Percentiles rank a stretch among this genome's conserved stretches.
Conservation (phyloP, 2,113 vertebrate genomes). For the Cololabis saira region DNA sequence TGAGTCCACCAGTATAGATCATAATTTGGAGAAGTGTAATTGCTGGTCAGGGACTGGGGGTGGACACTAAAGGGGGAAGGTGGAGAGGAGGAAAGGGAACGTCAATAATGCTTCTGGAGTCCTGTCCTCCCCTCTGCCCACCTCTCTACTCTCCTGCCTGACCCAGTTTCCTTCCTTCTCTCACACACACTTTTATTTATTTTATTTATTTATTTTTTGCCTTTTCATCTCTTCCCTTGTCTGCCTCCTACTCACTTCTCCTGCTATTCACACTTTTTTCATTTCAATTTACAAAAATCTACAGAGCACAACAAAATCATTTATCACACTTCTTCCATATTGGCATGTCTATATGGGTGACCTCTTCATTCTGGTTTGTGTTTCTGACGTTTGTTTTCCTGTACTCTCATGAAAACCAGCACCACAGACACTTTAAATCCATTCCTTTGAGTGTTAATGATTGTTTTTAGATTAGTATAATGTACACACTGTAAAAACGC, state of each 20-base stretch:
- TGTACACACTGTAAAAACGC: too few species aligned
- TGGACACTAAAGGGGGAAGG: slow-evolving; percentile 34
- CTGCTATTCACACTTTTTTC: slow-evolving; percentile 49
- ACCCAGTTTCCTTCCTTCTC: slow-evolving; percentile 72
- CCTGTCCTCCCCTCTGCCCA: slow-evolving; percentile 49
- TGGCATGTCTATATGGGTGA: background rate
- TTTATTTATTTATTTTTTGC: too few species aligned
- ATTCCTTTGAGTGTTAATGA: slow-evolving; percentile 1
- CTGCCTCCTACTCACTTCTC: slow-evolving; percentile 52
- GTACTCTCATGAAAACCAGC: slow-evolving; percentile 33
- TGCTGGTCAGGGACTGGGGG: slow-evolving; percentile 78
- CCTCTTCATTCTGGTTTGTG: slow-evolving; percentile 1
- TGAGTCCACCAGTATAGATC: slow-evolving; percentile 81
- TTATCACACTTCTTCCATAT: slow-evolving; percentile 38
- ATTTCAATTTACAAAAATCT: slow-evolving; percentile 63
- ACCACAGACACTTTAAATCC: slow-evolving; percentile 9
- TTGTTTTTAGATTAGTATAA: too few species aligned
- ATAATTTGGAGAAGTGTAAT: slow-evolving; percentile 86
- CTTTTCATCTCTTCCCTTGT: slow-evolving; percentile 46
- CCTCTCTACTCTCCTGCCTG: slow-evolving; percentile 63
- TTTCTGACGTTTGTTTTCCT: slow-evolving; percentile 22
- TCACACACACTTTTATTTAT: background rate
- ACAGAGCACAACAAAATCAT: slow-evolving; percentile 59
- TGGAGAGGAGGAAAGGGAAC: slow-evolving; percentile 40
- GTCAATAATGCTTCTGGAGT: slow-evolving; percentile 79